These are phyloP conservation scores for Lomographa bimaculata DNA, from an alignment of 2,888 invertebrate species.

Conservation along the genomic window DNA sequence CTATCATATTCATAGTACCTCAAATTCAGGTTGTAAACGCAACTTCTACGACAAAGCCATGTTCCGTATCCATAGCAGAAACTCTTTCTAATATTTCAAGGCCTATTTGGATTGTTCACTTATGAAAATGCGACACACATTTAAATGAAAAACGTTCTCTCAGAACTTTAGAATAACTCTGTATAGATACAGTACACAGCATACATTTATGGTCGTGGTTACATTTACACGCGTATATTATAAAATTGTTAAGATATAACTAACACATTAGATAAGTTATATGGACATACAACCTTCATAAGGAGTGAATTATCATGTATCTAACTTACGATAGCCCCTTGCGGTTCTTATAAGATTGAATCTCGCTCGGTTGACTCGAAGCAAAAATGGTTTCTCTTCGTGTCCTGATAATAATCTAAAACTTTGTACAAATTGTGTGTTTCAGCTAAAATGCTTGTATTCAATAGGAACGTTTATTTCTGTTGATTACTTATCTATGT, in stretches of 20 bases:
- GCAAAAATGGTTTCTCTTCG: slow-evolving; percentile 38
- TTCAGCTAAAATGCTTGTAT: slow-evolving; percentile 27
- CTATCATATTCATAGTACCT: slow-evolving; percentile 58
- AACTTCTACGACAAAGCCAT: slow-evolving; percentile 6
- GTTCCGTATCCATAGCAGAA: background rate
- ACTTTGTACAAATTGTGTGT: slow-evolving; percentile 30
- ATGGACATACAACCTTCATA: slow-evolving; percentile 79
- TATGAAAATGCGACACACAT: too few relatives aligned
- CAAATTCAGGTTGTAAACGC: slow-evolving; percentile 24
- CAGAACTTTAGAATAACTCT: too few relatives aligned
- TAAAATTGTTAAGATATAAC: slow-evolving; percentile 73
- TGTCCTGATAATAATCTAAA: slow-evolving; percentile 27
- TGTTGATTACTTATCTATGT: slow-evolving; percentile 22
- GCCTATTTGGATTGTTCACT: too few relatives aligned
- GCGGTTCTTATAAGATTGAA: slow-evolving; percentile 38
- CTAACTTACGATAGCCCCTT: slow-evolving; percentile 58
- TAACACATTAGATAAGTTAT: slow-evolving; percentile 74
- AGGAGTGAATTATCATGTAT: slow-evolving; percentile 63
- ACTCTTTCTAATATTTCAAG: too few relatives aligned
- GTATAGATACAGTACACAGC: slow-evolving; percentile 1
- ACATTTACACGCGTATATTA: slow-evolving; percentile 48
- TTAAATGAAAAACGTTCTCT: too few relatives aligned
- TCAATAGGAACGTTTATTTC: slow-evolving; percentile 32
- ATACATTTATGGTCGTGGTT: slow-evolving; percentile 1
- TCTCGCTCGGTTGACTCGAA: slow-evolving; percentile 33